Evolutionary conservation across 2,797 vertebrate species (phyloP), one percentile per base, ranked within the genome.

Genomic region (Chaetophractus vellerosus): DNA sequence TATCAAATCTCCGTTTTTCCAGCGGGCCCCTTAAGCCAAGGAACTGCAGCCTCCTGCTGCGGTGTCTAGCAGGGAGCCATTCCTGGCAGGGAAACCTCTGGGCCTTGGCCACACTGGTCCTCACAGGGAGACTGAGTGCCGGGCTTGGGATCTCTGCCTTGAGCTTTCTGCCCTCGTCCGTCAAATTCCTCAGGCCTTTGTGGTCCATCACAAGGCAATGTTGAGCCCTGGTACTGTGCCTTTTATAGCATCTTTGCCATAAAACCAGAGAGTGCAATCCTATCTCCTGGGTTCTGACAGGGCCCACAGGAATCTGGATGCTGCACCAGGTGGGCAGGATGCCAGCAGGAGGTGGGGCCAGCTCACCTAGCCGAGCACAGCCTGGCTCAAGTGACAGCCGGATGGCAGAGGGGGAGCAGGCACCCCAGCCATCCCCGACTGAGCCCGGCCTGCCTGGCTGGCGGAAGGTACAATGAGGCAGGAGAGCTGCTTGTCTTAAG

Each of bases 191-290:
- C 26, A 59, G 87, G 18, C 64, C 23, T 76, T 64, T 57, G 52
- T 26, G 57, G 57, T 83, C 50, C 14, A 5, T 90, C 74, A 64
- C 31, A 80, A 84, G 19, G 33, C 78, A 84, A 1, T 64, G 74
- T 69, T 26, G 63, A 88, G 33, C 66, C 72, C 48, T 48, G 59
- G 61, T 84, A 24, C 86, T 87, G 45, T 87, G 80, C 69, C 96
- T 97, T 97, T 96, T 91, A 72, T 80, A 85, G 59, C 38, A 88
- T 95, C 90, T 88, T 90, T 93, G 91, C 81, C 88, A 33, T 93
- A 55, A 88, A 83, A 74, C 59, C 68, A 52, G 75, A 85, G 63
- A 68, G 83, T 48, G 55, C 90, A 90, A 85, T 83, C 83, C 68
- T 90, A 33, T 88, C 76, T 90, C 48, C 78, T 74, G 15, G 23